Base-by-base conservation (phyloP, 2,888 invertebrate genomes). In the Agrilus cyanescens region DNA sequence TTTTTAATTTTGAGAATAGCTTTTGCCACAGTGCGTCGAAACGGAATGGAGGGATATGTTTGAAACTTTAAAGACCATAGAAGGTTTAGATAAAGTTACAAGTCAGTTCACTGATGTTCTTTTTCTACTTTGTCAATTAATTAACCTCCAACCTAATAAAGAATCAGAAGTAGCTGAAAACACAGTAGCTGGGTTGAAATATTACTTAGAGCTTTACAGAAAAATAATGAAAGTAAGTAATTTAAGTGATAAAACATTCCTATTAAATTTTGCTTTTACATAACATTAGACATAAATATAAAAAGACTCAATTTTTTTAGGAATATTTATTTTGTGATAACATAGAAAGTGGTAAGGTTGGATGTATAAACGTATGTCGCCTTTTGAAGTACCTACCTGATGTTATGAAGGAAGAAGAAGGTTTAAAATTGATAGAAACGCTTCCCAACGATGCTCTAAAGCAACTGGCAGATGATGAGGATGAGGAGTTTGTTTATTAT, bases 31-130 rank as follows among this genome's bases (percentile, higher is more conserved):
- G 20, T 59, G 61, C 47, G 56, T 60, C 12, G 47, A 50, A 31
- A 41, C 50, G 30, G 66, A 66, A 54, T 64, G 64, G 64, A 32
- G 53, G 4, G 32, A 47, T 15, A 48, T 63, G 38, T 40, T 54
- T 14, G 46, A 55, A 20, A 55, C 58, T 37, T 46, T 63, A 8
- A 41, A 46, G 12, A 35, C 42, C 2, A 43, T 38, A 33, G 53
- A 41, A 38, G 55, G 56, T 7, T 42, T 44, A 35, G 44, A 52
- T 30, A 54, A 53, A 47, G 50, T 52, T 13, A 36, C 55, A n/a
- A 41, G 57, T 40, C 43, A 59, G 12, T 42, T 64, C 3, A 56
- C 58, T 1, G 61, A 63, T 47, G 46, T 53, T 14, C 37, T 63
- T 16, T 53, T 62, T 39, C 41, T 63, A 13, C 41, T 64, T n/a